Conservation (phyloP, 2,113 vertebrate genomes). For the Synchiropus splendidus region DNA sequence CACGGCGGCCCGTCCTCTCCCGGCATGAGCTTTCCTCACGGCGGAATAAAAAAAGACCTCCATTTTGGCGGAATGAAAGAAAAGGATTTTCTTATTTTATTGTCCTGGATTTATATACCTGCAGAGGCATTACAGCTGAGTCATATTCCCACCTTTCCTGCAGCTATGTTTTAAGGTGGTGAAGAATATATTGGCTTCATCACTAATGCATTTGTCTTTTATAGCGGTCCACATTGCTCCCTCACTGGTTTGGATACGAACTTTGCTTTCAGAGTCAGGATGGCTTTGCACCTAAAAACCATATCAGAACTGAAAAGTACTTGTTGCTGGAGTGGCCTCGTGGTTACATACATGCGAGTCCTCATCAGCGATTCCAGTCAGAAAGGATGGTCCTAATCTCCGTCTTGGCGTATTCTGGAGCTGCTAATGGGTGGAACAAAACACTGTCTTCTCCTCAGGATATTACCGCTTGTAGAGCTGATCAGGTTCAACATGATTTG, state of each 20-base stretch:
- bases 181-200: conserved; percentile 20
- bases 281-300: too few species aligned
- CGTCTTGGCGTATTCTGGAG: conserved; percentile 28
- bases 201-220: conserved; percentile 32
- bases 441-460: conserved; percentile 36
- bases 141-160: conserved; percentile 13
- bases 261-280: not conserved
- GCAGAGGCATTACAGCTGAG: not conserved
- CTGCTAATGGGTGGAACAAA: conserved; percentile 44
- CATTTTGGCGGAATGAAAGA: too few species aligned
- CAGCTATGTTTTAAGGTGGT: conserved; percentile 20
- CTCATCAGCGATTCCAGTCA: conserved; percentile 28
- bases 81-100: not conserved
- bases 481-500: conserved; percentile 39
- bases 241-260: not conserved
- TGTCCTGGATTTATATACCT: conserved; percentile 1
- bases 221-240: conserved; percentile 1
- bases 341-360: too few species aligned
- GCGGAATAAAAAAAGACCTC: too few species aligned
- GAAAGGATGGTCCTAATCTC: conserved; percentile 34
- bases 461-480: conserved; percentile 47
- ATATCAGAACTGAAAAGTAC: too few species aligned
- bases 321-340: too few species aligned
- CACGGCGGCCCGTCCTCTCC: too few species aligned
- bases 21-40: too few species aligned